Evolutionary conservation across 2,797 vertebrate species (phyloP).

Genomic region (Sardinella longiceps): DNA sequence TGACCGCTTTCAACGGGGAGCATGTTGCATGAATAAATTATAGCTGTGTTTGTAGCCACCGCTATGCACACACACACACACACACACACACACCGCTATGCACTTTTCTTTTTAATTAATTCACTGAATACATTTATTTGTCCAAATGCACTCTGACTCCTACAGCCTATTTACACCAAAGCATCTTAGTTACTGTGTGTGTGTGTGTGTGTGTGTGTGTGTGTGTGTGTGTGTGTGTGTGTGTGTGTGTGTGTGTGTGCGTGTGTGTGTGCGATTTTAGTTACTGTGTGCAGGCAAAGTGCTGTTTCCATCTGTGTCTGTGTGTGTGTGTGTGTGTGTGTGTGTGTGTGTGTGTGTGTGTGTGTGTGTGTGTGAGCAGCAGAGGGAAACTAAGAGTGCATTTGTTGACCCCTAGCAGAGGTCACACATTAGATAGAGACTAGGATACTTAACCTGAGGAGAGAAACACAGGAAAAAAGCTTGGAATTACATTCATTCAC

Average conservation of each 20-base stretch:
- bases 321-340: neutral
- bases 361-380: too few relatives aligned
- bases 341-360: too few relatives aligned
- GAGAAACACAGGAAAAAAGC: too few relatives aligned
- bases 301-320: too few relatives aligned
- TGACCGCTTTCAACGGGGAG: slow-evolving; percentile 46
- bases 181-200: neutral
- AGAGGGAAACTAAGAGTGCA: too few relatives aligned
- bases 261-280: neutral
- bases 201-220: neutral
- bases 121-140: slow-evolving; percentile 9
- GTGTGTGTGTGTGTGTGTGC: too few relatives aligned
- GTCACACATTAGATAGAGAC: too few relatives aligned
- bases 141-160: neutral
- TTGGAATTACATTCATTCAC: too few relatives aligned
- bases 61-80: too few relatives aligned
- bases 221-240: too few relatives aligned
- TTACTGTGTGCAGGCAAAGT: neutral
- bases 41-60: slow-evolving; percentile 27
- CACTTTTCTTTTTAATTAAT: slow-evolving; percentile 13
- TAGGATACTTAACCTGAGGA: neutral
- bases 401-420: neutral
- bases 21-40: slow-evolving; percentile 50
- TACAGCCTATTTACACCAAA: neutral
- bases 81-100: neutral